Base-by-base conservation (phyloP, 2,113 vertebrate species). In the Cromileptes altivelis region DNA sequence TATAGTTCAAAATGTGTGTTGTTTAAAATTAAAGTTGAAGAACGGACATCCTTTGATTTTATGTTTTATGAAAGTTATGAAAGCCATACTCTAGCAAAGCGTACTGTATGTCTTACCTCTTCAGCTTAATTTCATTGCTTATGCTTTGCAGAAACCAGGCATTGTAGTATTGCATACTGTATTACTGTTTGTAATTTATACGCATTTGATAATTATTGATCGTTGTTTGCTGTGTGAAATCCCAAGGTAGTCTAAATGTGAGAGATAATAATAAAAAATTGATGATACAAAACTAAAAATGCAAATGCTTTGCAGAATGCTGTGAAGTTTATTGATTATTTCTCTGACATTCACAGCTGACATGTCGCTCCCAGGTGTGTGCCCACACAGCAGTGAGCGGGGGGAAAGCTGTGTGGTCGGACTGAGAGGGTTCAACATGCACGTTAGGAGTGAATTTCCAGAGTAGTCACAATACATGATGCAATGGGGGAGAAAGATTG, bases 361-460 rank as follows among this genome's bases (percentile, higher is more conserved):
- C 56, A 42, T 79, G 67, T 30, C 19, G 78, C 60, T 77, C 58
- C 33, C 70, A 65, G 64, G 77, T 79, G 70, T 68, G 55, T 33
- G 82, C 84, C 71, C 61, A 71, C 78, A 83, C 71, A 90, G 82
- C 85, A 77, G 78, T 70, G 82, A 82, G 82, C 56, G 58, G 50
- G 23, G 30, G 30, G 58, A 78, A 75, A 30, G 63, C 73, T 70
- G 50, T 67, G 56, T 53, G 58, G 56, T 42, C 4, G 18, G 58
- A 19, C 19, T 37, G 37, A 76, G 70, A 61, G 42, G 18, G 60
- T 58, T 60, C 3, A 10, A 73, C 27, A 12, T 67, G 4, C 19
- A n/a, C 25, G 42, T 65, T 70, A 78, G 30, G 21, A 58, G 21
- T 71, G 88, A 70, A 65, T 76, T 78, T 74, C 15, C 63, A 76